These are phyloP conservation scores for Sibirionetta formosa DNA, from an alignment of 2,797 vertebrate species.

Conservation along the genomic window DNA sequence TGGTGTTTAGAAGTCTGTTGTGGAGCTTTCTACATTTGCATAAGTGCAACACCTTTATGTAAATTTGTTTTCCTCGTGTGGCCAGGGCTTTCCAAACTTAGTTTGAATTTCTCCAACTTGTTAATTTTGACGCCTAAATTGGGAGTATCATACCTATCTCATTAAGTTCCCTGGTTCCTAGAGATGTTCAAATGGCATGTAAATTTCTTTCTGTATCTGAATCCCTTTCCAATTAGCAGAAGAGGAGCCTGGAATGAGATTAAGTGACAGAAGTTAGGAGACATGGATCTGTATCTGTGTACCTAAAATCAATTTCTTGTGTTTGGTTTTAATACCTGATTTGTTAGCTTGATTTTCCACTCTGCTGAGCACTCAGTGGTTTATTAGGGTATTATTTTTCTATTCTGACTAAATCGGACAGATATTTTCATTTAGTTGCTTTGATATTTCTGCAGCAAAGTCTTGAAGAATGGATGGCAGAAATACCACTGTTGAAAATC, in stretches of 20 bases:
- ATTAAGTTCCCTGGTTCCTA: not conserved
- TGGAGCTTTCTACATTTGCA: not conserved
- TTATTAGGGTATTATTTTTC: not conserved
- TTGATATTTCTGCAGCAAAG: constrained; percentile 18
- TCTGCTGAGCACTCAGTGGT: not conserved
- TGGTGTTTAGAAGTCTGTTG: not conserved
- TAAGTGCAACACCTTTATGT: not conserved
- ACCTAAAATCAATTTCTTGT: not conserved
- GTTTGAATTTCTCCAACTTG: not conserved
- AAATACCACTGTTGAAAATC: not conserved
- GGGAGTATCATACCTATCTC: not conserved
- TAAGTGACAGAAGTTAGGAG: not conserved
- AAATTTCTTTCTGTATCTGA: not conserved
- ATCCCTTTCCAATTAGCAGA: not conserved
- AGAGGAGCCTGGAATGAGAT: not conserved
- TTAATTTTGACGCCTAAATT: not conserved
- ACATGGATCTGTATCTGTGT: not conserved
- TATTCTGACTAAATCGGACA: not conserved
- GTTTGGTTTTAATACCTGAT: not conserved
- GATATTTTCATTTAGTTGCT: constrained; percentile 41
- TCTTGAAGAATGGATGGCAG: not conserved
- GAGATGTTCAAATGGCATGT: not conserved
- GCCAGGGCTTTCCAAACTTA: not conserved
- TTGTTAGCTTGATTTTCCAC: constrained; percentile 3
- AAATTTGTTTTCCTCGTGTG: not conserved